These are phyloP conservation scores for Myopa testacea DNA, from an alignment of 2,888 invertebrate species.

Conservation along the genomic window DNA sequence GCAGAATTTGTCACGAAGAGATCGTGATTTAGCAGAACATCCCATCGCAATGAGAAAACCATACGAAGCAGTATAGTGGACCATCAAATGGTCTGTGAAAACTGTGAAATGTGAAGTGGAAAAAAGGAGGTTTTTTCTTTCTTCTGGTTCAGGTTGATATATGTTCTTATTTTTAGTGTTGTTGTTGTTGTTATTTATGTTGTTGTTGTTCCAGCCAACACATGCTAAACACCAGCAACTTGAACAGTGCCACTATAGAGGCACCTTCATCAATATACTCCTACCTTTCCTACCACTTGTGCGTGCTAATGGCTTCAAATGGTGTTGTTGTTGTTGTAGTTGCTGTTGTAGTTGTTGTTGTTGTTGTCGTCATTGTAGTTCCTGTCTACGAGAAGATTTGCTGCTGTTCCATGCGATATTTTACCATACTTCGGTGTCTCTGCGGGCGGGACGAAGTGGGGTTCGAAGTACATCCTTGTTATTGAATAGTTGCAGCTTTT, in stretches of 20 bases:
- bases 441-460: background rate
- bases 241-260: conserved; percentile 7
- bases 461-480: background rate
- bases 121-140: background rate
- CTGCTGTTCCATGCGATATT: conserved; percentile 25
- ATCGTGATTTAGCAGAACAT: conserved; percentile 55
- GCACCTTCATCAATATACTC: conserved; percentile 41
- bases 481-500: background rate
- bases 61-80: background rate
- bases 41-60: background rate
- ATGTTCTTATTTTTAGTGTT: background rate
- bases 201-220: conserved; percentile 2
- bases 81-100: background rate
- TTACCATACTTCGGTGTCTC: background rate
- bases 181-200: background rate
- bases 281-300: conserved; percentile 40
- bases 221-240: background rate
- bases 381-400: conserved; percentile 27
- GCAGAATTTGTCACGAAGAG: conserved; percentile 62
- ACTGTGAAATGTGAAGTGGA: background rate
- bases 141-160: background rate
- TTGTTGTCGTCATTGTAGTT: conserved; percentile 19
- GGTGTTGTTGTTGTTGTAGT: background rate
- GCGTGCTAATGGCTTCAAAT: conserved; percentile 48
- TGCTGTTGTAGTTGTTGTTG: background rate